Conservation (phyloP, 64 coral and sea anemone genomes). For the Montipora efflorescens region DNA sequence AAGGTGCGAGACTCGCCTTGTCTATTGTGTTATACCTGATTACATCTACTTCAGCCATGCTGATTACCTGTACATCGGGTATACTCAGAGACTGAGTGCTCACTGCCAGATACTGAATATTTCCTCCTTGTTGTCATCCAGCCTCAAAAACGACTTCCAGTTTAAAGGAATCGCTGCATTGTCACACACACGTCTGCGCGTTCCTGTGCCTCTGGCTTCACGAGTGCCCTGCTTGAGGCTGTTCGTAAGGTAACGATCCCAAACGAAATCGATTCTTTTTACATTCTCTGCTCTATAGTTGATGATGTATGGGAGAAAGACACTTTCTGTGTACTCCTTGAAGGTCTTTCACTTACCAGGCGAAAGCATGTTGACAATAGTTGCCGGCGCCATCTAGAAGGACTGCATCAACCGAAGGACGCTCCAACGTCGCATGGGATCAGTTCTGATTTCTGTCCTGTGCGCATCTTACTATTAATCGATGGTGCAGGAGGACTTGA, state of each 20-base stretch:
- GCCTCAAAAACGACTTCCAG: slow-evolving; percentile 66
- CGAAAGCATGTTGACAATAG: slow-evolving; percentile 53
- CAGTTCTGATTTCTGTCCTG: slow-evolving; percentile 62
- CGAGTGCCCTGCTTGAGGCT: slow-evolving; percentile 55
- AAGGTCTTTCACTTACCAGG: slow-evolving; percentile 58
- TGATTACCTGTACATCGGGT: slow-evolving; percentile 25
- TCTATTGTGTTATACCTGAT: slow-evolving; percentile 33
- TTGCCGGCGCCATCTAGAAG: slow-evolving; percentile 37
- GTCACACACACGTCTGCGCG: slow-evolving; percentile 41
- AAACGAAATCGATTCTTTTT: slow-evolving; percentile 59
- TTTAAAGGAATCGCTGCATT: slow-evolving; percentile 49
- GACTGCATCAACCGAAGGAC: slow-evolving; percentile 37
- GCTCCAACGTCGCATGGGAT: slow-evolving; percentile 4
- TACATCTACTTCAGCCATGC: slow-evolving; percentile 51
- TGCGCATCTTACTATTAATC: slow-evolving; percentile 14
- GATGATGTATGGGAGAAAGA: slow-evolving; percentile 8
- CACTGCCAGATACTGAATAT: slow-evolving; percentile 55
- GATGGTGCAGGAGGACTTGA: slow-evolving; percentile 30
- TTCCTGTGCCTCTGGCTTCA: slow-evolving; percentile 49
- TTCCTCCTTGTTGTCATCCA: slow-evolving; percentile 77
- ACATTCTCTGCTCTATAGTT: slow-evolving; percentile 5
- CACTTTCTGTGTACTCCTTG: slow-evolving; percentile 36
- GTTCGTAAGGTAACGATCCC: slow-evolving; percentile 61
- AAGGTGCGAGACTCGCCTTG: slow-evolving; percentile 43
- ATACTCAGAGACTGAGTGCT: slow-evolving; percentile 28